Conservation (phyloP, 2,888 invertebrate species). For the Agrochola lychnidis region DNA sequence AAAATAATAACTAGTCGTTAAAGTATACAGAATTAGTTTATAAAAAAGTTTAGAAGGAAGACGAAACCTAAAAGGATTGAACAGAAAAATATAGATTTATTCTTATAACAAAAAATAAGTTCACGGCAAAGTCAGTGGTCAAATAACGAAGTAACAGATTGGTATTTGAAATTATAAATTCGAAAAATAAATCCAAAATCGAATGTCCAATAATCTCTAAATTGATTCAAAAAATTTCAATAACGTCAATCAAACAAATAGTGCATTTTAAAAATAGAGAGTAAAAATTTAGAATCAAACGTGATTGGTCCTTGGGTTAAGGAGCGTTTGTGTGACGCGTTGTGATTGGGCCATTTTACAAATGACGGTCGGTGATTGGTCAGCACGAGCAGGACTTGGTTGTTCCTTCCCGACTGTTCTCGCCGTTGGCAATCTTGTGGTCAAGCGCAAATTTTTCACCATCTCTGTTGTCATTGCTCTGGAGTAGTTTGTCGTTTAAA, state of each 20-base stretch:
- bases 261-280: conserved; percentile 56
- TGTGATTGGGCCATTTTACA: conserved; percentile 67
- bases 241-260: conserved; percentile 41
- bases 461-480: conserved; percentile 92
- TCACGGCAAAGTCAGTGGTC: conserved; percentile 10
- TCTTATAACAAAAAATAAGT: conserved; percentile 37
- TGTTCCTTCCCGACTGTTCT: conserved; percentile 82
- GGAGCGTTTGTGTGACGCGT: conserved; percentile 59
- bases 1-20: conserved; percentile 52
- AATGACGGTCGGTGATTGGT: conserved; percentile 79
- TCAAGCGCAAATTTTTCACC: conserved; percentile 93
- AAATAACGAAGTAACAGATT: conserved; percentile 17
- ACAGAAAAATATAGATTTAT: conserved; percentile 51
- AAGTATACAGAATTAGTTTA: conserved; percentile 44
- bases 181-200: conserved; percentile 26
- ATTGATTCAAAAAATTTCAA: conserved; percentile 10
- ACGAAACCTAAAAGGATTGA: conserved; percentile 37
- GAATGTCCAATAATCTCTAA: conserved; percentile 36
- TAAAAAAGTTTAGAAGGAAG: conserved; percentile 50
- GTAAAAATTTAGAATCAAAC: conserved; percentile 63
- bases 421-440: conserved; percentile 88
- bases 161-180: conserved; percentile 25
- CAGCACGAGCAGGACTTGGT: conserved; percentile 91
- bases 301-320: conserved; percentile 57
- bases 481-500: conserved; percentile 94